A percentile compares a stretch with the other conserved stretches of the same genome.
These are phyloP conservation scores for Thalassaphorura encarpata DNA, from an alignment of 1,140 invertebrate species.

Conservation along the genomic window DNA sequence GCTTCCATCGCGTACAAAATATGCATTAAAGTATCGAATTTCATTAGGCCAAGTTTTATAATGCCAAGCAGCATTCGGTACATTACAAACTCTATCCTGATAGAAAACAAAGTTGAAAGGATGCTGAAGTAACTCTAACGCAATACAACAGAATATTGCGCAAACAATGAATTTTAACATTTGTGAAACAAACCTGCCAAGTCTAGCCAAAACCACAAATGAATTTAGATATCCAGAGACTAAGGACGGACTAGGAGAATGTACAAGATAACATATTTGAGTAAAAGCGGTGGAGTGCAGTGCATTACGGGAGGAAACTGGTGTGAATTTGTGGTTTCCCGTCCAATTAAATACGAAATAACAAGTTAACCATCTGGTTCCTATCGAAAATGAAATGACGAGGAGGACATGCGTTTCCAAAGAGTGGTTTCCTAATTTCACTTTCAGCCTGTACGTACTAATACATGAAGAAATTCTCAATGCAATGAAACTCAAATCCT, in stretches of 20 bases:
- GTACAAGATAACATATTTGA: neutral
- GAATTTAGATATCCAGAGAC: neutral
- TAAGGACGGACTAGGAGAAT: neutral
- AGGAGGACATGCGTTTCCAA: no score
- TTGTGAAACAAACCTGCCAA: neutral
- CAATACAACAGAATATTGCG: neutral
- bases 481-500: no score
- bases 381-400: slow-evolving; percentile 11
- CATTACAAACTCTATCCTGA: no score
- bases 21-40: no score
- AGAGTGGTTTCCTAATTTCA: no score
- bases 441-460: no score
- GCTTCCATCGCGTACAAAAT: no score
- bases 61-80: no score
- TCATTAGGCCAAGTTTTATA: no score
- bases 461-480: no score
- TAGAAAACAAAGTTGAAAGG: no score
- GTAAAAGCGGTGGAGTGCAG: neutral
- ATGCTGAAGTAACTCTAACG: no score
- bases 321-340: slow-evolving; percentile 32
- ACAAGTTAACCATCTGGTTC: slow-evolving; percentile 32
- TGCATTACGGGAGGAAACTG: slow-evolving; percentile 19
- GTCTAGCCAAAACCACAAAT: neutral
- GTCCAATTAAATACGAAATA: slow-evolving; percentile 32
- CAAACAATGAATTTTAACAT: slow-evolving; percentile 1